These are phyloP conservation scores for Imbricaverruca yamaguchii DNA, from an alignment of 2,888 invertebrate genomes.

Conservation along the genomic window DNA sequence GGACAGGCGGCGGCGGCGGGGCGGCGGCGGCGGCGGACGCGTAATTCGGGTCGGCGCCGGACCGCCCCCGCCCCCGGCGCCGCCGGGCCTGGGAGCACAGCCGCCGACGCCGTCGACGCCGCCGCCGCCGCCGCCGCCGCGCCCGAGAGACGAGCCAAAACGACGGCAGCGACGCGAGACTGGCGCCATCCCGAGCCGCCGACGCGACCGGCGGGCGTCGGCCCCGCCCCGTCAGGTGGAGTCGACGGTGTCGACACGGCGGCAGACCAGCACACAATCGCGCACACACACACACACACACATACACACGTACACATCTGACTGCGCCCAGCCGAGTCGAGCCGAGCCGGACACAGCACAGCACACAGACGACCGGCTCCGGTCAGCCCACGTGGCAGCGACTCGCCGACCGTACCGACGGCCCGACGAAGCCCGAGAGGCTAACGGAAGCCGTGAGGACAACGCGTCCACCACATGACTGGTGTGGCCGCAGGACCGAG, in stretches of 20 bases:
- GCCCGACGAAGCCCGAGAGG: too few species aligned
- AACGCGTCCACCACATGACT: too few species aligned
- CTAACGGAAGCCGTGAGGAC: too few species aligned
- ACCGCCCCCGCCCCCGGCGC: background rate
- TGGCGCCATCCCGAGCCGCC: conserved; percentile 30
- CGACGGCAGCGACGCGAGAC: background rate
- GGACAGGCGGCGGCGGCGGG: background rate
- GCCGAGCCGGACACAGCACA: too few species aligned
- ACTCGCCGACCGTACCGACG: too few species aligned
- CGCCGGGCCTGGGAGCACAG: background rate
- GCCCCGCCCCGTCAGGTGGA: conserved; percentile 33
- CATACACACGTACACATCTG: too few species aligned
- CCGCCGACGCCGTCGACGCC: background rate
- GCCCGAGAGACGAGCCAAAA: background rate
- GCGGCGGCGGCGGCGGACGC: background rate
- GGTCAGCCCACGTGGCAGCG: too few species aligned
- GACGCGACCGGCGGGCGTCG: conserved; percentile 33
- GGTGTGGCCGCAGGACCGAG: too few species aligned
- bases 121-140: background rate
- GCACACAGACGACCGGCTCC: too few species aligned
- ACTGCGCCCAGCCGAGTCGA: too few species aligned
- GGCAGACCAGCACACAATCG: conserved; percentile 88
- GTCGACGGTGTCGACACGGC: conserved; percentile 56
- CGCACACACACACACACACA: too few species aligned
- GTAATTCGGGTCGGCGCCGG: background rate